Base-by-base conservation (phyloP, 2,113 vertebrate genomes). In the Phoenicopterus ruber region DNA sequence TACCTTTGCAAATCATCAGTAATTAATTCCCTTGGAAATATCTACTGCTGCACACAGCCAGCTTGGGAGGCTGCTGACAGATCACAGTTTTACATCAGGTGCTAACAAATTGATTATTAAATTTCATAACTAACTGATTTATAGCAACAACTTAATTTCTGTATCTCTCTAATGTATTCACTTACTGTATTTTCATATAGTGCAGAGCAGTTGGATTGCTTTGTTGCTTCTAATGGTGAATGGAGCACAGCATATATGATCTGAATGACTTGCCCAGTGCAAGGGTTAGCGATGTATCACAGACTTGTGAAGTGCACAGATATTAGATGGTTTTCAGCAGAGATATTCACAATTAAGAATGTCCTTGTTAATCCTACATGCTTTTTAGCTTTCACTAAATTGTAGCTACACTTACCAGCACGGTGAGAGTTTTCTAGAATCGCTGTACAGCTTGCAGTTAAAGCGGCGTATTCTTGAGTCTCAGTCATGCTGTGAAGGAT, bases 21-120 rank as follows among this genome's bases (percentile, higher is more conserved):
- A 97, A 97, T 97, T 97, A 97, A 97, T 96, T 97, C 97, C 96
- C 96, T 95, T 95, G 97, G 93, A 97, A 96, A 93, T 97, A 95
- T 28, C 86, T 90, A 17, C 86, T 94, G 86, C 95, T 95, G 91
- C 83, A 94, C 66, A 63, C 78, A 89, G 94, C 46, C 93, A 85
- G 74, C 91, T 86, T 93, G 91, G 84, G 93, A 96, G 74, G 59
- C 89, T 91, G 91, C 94, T 95, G 94, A 93, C 95, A 96, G 95
- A 93, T 96, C 94, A 18, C 22, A 91, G 89, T 95, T 96, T 86
- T 93, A 76, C 78, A 95, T 97, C 86, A 96, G 94, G 91, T 89
- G 88, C 93, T 97, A 97, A 96, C 86, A 96, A 97, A 96, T 91
- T 95, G 93, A 96, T 97, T 97, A 90, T 95, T 91, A 96, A 94